Evolutionary conservation across 2,888 invertebrate genomes (phyloP).

Genomic region (Tanypteryx hageni): DNA sequence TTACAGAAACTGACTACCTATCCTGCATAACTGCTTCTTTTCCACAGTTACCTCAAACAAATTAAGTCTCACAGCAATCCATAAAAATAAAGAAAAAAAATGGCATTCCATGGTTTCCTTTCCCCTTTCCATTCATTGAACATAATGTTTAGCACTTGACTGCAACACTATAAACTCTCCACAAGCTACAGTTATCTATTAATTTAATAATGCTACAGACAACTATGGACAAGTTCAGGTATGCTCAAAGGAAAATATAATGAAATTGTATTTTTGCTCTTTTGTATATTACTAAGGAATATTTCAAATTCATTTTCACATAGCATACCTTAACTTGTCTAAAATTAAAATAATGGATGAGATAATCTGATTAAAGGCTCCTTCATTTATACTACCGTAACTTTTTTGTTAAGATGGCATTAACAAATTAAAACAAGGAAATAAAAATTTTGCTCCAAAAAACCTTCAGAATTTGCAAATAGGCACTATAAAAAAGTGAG

Average conservation of each 20-base stretch:
- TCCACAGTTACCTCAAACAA: constrained; percentile 53
- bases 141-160: constrained; percentile 54
- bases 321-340: constrained; percentile 63
- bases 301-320: not conserved
- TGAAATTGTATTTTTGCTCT: not conserved
- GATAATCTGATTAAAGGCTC: constrained; percentile 46
- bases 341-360: constrained; percentile 54
- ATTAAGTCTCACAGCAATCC: constrained; percentile 61
- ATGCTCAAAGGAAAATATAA: not conserved
- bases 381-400: not conserved
- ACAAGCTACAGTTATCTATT: constrained; percentile 54
- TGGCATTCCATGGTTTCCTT: constrained; percentile 63
- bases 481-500: too few relatives aligned
- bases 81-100: constrained; percentile 49
- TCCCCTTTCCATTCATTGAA: constrained; percentile 58
- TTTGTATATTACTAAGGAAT: not conserved
- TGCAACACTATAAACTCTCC: constrained; percentile 51
- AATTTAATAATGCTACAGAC: constrained; percentile 45
- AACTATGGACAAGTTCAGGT: constrained; percentile 44
- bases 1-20: constrained; percentile 51
- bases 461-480: too few relatives aligned
- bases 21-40: constrained; percentile 56
- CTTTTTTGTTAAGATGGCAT: too few relatives aligned
- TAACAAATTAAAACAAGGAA: too few relatives aligned
- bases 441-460: too few relatives aligned